Evolutionary conservation across 2,888 invertebrate species (phyloP), one percentile per base, ranked within the genome.

Genomic region (Bimastos eiseni): DNA sequence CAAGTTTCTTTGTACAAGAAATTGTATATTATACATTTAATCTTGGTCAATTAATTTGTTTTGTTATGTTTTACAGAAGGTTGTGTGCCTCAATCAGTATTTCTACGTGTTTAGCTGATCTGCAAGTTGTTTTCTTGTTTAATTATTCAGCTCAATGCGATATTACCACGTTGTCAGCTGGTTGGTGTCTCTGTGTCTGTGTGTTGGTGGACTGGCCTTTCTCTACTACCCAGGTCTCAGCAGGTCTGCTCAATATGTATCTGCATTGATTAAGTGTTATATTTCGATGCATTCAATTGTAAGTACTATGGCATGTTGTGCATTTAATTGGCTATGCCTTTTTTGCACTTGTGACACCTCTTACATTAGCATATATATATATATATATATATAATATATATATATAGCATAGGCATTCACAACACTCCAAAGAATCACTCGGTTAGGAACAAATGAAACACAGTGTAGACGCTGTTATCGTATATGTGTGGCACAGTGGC

Each of bases 191-290:
- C 37, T 86, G 34, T 24, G 34, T 36, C 34, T 86, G 36, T 86
- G 86, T 36, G 90, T 21, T 49, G 90, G n/a, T 90, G 90, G 90
- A 17, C n/a, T 90, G 21, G 44, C 36, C 8, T 3, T 70, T 49
- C 90, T 90, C 37, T 90, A 90, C 37, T 44, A 34, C 33, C 90
- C 90, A 90, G 49, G 49, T 34, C 37, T 90, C 33, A 34, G 34
- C 70, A 90, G 70, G 90, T 90, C 41, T 88, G 30, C 24, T 36
- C 0, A 38, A 5, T 88, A n/a, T 36, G 24, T 30, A 37, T 3
- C 2, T 38, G 70, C n/a, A 70, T 70, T 11, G 30, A 49, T 21
- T 5, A 24, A 24, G 24, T 24, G 6, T 49, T 24, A 49, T 24
- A 49, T 49, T 49, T 49, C 49, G 24, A 49, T 49, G 49, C 21